These are phyloP conservation scores for Schizothorax lantsangensis DNA, from an alignment of 2,797 vertebrate genomes.

Conservation along the genomic window DNA sequence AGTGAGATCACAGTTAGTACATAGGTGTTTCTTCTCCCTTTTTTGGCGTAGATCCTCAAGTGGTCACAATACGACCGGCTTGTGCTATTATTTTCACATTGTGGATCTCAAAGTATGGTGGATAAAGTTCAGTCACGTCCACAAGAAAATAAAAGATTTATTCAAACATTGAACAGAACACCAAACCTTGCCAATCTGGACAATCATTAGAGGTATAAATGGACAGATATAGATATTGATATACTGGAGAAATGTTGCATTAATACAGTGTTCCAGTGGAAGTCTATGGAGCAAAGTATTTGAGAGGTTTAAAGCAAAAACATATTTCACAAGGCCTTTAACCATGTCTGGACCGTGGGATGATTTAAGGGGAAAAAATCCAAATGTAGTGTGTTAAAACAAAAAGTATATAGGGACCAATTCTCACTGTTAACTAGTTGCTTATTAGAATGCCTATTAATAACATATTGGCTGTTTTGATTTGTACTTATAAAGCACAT, in stretches of 20 bases:
- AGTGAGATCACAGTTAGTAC: slow-evolving; percentile 1
- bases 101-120: neutral
- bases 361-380: neutral
- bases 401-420: no score
- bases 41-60: neutral
- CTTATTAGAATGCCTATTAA: no score
- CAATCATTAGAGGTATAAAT: neutral
- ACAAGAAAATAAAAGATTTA: neutral
- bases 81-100: neutral
- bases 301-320: neutral
- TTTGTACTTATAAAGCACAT: no score
- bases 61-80: neutral
- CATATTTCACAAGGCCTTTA: neutral
- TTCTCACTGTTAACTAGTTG: no score
- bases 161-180: neutral
- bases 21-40: neutral
- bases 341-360: neutral
- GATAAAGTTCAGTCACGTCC: neutral
- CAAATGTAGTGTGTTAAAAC: neutral
- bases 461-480: no score
- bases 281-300: neutral
- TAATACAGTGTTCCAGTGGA: neutral
- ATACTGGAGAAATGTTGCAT: neutral
- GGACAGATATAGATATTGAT: neutral
- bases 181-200: neutral